phyloP scores from a whole-genome alignment of 2,797 vertebrate genomes.

The Erethizon dorsatum region DNA sequence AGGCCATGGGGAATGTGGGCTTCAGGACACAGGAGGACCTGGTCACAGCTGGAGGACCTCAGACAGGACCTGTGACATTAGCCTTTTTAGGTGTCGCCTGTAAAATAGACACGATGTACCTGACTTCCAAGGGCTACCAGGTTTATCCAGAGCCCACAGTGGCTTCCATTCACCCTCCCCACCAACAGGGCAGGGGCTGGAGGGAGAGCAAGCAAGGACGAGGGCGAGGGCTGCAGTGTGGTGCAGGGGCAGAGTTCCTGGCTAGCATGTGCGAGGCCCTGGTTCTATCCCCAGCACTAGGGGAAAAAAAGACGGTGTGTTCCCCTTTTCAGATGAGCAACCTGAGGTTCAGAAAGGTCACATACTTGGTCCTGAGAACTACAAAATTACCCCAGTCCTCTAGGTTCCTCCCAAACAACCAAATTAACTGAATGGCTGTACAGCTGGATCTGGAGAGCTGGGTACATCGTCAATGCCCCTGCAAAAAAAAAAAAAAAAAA shows the following conservation, averaged over 20 bases:
- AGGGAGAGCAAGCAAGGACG: neutral
- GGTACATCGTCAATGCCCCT: neutral
- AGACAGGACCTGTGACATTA: fast-evolving
- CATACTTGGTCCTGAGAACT: neutral
- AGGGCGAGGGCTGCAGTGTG: neutral
- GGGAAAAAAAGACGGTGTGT: neutral
- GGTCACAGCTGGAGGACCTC: fast-evolving
- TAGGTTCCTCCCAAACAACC: neutral
- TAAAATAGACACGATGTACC: fast-evolving
- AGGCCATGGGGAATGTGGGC: neutral
- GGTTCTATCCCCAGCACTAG: neutral
- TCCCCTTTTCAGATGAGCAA: neutral
- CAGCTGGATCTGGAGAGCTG: neutral
- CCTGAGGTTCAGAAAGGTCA: neutral
- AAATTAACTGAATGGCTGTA: neutral
- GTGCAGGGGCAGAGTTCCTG: neutral
- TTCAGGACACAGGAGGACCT: neutral
- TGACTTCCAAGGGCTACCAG: fast-evolving
- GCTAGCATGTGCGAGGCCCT: neutral
- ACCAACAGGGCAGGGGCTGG: no score
- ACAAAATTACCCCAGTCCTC: neutral
- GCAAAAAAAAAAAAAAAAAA: neutral
- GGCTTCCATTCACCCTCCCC: neutral
- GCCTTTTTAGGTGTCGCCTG: no score
- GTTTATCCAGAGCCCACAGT: fast-evolving